A percentile compares a stretch with the other conserved stretches of the same genome.
Evolutionary conservation across 2,888 invertebrate species (phyloP).

Genomic region (Odiellus spinosus): DNA sequence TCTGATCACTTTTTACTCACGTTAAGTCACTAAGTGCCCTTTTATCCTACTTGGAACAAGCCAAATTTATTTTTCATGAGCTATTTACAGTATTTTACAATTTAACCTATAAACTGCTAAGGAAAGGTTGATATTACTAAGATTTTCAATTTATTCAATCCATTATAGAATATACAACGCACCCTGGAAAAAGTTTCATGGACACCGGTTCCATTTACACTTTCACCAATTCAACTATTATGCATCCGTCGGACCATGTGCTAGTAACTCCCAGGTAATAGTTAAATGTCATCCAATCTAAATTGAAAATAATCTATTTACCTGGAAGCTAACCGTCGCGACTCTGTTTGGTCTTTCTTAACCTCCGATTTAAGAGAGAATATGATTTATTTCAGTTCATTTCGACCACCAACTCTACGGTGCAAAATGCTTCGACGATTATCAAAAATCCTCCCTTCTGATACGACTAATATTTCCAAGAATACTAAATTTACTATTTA

Average conservation of each 20-base stretch:
- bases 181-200: conserved; percentile 18
- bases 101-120: no score
- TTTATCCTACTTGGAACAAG: no score
- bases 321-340: not conserved
- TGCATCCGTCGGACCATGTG: conserved; percentile 74
- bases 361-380: not conserved
- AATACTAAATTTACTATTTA: no score
- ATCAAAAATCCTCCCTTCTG: not conserved
- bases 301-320: not conserved
- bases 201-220: conserved; percentile 19
- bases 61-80: no score
- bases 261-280: conserved; percentile 38
- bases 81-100: no score
- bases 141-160: no score
- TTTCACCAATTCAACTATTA: conserved; percentile 50
- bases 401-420: not conserved
- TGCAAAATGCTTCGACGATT: not conserved
- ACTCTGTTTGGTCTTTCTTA: not conserved
- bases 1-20: no score
- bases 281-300: not conserved
- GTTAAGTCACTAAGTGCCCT: no score
- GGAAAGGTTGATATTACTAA: no score
- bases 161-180: conserved; percentile 11
- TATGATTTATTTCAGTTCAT: not conserved
- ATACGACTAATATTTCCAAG: no score